phyloP scores from a whole-genome alignment of 2,888 invertebrate species.

The Frankliniella fusca region DNA sequence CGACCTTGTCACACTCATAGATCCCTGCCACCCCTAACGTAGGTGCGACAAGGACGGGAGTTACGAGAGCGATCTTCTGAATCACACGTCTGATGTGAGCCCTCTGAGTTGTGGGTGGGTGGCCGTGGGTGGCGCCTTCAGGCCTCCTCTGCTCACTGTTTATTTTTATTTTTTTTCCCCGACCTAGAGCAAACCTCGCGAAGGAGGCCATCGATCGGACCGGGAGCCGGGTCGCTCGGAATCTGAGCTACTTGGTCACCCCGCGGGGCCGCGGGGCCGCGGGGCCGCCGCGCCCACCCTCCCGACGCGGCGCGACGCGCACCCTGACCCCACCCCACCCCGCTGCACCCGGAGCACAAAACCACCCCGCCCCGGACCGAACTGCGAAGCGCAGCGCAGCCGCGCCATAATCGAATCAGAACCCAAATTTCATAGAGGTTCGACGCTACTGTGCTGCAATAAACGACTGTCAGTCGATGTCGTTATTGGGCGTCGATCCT shows the following conservation, averaged over 20 bases:
- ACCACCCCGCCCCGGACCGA: neutral
- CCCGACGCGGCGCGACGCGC: neutral
- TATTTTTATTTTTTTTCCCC: constrained; percentile 13
- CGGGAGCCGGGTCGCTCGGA: neutral
- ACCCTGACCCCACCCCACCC: neutral
- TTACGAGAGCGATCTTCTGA: no score
- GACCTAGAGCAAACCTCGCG: neutral
- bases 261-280: neutral
- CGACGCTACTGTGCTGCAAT: no score
- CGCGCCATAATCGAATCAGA: no score
- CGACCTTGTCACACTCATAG: no score
- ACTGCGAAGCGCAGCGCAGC: no score
- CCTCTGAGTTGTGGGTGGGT: neutral
- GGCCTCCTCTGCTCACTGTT: neutral
- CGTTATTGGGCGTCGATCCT: no score
- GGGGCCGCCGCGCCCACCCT: no score
- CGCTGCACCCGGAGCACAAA: neutral
- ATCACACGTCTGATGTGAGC: no score
- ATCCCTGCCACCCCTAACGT: no score
- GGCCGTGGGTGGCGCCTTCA: neutral
- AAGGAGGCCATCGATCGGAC: constrained; percentile 9
- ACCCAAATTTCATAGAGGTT: no score
- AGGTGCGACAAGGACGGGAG: no score
- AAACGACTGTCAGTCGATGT: no score
- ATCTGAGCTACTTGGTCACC: neutral